phyloP scores from a whole-genome alignment of 2,888 invertebrate species.

The Drosophila meridiana region DNA sequence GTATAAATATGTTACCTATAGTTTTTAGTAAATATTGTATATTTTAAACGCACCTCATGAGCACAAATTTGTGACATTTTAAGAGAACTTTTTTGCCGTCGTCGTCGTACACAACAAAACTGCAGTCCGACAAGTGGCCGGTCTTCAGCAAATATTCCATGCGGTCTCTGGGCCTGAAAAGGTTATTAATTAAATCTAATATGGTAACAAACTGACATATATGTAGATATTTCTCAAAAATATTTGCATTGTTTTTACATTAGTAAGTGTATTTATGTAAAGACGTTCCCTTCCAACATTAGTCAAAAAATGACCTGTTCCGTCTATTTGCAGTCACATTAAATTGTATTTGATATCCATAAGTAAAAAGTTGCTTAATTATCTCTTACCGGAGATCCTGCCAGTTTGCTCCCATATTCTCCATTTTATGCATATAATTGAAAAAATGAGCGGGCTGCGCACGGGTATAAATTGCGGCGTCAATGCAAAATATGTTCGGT shows the following conservation, averaged over 20 bases:
- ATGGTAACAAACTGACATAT: neutral
- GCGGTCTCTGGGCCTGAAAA: conserved; percentile 38
- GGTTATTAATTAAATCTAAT: neutral
- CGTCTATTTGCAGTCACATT: neutral
- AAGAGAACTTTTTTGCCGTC: conserved; percentile 37
- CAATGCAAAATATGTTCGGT: conserved; percentile 8
- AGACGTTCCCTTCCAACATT: neutral
- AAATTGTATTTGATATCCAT: neutral
- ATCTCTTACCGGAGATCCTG: conserved; percentile 40
- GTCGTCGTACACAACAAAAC: conserved; percentile 45
- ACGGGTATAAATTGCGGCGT: conserved; percentile 20
- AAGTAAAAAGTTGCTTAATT: neutral
- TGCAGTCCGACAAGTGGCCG: conserved; percentile 60
- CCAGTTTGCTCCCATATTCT: conserved; percentile 25
- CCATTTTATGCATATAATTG: conserved; percentile 18
- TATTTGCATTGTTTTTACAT: neutral
- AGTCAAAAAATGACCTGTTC: neutral
- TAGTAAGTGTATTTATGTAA: neutral
- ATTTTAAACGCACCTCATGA: conserved; percentile 41
- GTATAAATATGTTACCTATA: neutral
- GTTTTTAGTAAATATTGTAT: neutral
- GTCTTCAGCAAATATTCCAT: conserved; percentile 51
- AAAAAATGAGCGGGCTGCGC: neutral
- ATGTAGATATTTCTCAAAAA: neutral
- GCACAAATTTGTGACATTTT: conserved; percentile 60